Evolutionary conservation across 2,113 vertebrate genomes (phyloP).

Genomic region (Gallinago undulata): DNA sequence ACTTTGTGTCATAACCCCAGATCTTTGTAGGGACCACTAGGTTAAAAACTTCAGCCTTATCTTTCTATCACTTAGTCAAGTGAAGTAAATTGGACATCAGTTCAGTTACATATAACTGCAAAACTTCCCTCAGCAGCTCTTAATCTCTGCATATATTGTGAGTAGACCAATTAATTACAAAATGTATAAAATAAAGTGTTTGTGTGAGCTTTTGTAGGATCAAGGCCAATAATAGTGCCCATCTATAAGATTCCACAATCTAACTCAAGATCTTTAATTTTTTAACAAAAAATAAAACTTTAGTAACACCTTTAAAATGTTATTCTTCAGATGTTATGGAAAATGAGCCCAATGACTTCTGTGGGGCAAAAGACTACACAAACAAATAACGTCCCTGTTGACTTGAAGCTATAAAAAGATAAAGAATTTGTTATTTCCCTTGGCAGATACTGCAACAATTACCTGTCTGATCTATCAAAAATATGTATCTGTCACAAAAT

Average conservation of each 20-base stretch:
- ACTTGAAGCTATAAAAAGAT: not conserved
- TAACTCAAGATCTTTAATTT: not conserved
- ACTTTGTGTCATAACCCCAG: accelerated
- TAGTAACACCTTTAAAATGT: not conserved
- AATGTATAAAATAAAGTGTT: not conserved
- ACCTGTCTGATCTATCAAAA: not conserved
- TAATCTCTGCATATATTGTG: not conserved
- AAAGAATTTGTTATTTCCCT: not conserved
- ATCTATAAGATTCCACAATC: not conserved
- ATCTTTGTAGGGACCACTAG: not conserved
- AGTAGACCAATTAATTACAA: not conserved
- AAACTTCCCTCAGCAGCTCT: not conserved
- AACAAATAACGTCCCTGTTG: not conserved
- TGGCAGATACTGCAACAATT: not conserved
- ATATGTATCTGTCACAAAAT: not conserved
- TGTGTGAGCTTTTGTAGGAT: not conserved
- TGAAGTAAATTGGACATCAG: not conserved
- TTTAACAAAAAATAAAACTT: not conserved
- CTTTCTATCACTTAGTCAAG: not conserved
- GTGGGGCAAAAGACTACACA: accelerated
- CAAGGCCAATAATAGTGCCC: not conserved
- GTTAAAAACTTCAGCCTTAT: not conserved
- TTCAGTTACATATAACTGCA: not conserved
- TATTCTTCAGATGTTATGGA: not conserved
- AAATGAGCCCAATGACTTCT: not conserved